Conservation (phyloP, 2,797 vertebrate species). For the Microctenopoma lineatum region DNA sequence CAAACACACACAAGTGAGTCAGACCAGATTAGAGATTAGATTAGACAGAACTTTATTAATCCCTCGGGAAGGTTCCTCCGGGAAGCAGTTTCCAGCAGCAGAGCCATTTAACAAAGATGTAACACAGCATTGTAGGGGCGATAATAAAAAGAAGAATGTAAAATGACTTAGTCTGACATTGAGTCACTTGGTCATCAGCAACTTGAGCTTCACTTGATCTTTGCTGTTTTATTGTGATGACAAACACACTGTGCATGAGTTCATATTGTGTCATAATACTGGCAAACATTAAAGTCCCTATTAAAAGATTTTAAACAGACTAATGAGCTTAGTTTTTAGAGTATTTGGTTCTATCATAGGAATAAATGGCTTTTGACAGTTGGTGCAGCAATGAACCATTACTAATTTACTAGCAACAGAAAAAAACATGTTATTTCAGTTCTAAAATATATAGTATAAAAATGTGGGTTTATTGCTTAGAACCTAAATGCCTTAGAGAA, state of each 20-base stretch:
- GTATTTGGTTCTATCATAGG: not conserved
- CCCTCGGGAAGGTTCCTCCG: no score
- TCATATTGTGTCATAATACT: not conserved
- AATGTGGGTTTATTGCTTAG: constrained; percentile 29
- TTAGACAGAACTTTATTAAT: no score
- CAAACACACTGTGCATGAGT: not conserved
- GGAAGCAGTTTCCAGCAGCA: no score
- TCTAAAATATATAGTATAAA: constrained; percentile 1
- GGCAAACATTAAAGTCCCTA: not conserved
- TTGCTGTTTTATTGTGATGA: not conserved
- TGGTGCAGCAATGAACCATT: constrained; percentile 2
- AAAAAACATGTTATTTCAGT: constrained; percentile 6
- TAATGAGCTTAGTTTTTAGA: not conserved
- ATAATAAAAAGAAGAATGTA: no score
- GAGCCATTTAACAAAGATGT: no score
- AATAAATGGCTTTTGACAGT: not conserved
- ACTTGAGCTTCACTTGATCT: not conserved
- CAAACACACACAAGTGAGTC: not conserved
- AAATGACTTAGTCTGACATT: not conserved
- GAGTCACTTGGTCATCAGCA: constrained; percentile 1
- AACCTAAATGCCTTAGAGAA: constrained; percentile 29
- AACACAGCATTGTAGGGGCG: no score
- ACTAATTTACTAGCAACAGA: not conserved
- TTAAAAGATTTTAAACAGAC: not conserved
- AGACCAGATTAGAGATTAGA: no score